These are phyloP conservation scores for Odontomachus brunneus DNA, from an alignment of 1,140 invertebrate species.

Conservation along the genomic window DNA sequence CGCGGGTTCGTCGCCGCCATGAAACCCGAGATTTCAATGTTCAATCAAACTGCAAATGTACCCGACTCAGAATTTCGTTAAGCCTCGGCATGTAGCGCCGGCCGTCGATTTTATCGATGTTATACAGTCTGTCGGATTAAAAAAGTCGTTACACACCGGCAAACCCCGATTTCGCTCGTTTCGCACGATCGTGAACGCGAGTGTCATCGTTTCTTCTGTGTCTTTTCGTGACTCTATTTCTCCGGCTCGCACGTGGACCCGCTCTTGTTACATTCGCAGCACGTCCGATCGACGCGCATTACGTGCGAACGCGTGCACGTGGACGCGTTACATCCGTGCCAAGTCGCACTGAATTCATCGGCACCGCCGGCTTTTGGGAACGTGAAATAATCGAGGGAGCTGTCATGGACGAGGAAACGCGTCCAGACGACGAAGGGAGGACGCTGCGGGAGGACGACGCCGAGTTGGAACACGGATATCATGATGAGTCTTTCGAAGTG, in stretches of 20 bases:
- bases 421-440: background rate
- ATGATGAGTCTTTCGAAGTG: constrained; percentile 25
- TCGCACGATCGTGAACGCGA: background rate
- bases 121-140: constrained; percentile 3
- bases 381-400: constrained; percentile 24
- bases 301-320: constrained; percentile 1
- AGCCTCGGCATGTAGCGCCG: constrained; percentile 5
- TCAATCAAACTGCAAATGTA: constrained; percentile 60
- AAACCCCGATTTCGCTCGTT: background rate
- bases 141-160: constrained; percentile 21
- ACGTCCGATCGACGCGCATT: constrained; percentile 13
- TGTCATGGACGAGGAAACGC: constrained; percentile 25
- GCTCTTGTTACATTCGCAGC: constrained; percentile 22
- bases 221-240: background rate
- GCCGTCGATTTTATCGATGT: constrained; percentile 12
- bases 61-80: constrained; percentile 49
- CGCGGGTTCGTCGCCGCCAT: background rate
- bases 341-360: background rate
- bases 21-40: constrained; percentile 52
- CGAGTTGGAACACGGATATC: background rate
- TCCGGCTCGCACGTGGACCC: background rate
- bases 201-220: constrained; percentile 23
- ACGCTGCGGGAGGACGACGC: background rate
- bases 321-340: background rate
- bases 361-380: background rate